Base-by-base conservation (phyloP, 2,888 invertebrate species). In the Parnassius glacialis region DNA sequence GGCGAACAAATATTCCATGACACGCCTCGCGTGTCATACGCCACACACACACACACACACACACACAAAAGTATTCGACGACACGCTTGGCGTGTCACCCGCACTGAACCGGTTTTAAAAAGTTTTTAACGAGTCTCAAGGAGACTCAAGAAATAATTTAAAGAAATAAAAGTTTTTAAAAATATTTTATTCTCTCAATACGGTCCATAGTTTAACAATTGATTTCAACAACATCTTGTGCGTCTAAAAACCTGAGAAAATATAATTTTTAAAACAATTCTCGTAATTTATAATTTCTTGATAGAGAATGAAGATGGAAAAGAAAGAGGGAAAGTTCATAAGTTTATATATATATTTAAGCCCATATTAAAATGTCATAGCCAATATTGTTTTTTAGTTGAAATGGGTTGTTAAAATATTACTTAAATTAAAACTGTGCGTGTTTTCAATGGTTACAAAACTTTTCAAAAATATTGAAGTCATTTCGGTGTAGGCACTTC, bases 141-240 rank as follows among this genome's bases (percentile, higher is more conserved):
- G 34, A 34, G 34, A 7, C 16, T 48, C 13, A 48, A 12, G 12
- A 13, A 48, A 48, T 13, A 48, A 12, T 47, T 9, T 12, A 9
- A 48, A 48, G 16, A 48, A 48, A 43, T 43, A 48, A 62, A 59
- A 70, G 73, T 65, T 72, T 68, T 74, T 74, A 72, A 75, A 74
- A 80, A 75, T 78, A 77, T 80, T 86, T 85, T 82, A 85, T 82
- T 87, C 78, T 82, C 72, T 80, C 78, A 84, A 80, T 84, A 84
- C 79, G 83, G 78, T 80, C 73, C 79, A 83, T 76, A 82, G 71
- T 74, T 78, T 75, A 67, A 70, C 54, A 54, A 53, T 41, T 70
- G 52, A 41, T 51, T 62, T 54, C 59, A 64, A 59, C 52, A 59
- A 60, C 52, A 52, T 51, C 42, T 63, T 57, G 59, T 58, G 54